Evolutionary conservation across 2,888 invertebrate species (phyloP).

Genomic region (Falcaria lacertinaria): DNA sequence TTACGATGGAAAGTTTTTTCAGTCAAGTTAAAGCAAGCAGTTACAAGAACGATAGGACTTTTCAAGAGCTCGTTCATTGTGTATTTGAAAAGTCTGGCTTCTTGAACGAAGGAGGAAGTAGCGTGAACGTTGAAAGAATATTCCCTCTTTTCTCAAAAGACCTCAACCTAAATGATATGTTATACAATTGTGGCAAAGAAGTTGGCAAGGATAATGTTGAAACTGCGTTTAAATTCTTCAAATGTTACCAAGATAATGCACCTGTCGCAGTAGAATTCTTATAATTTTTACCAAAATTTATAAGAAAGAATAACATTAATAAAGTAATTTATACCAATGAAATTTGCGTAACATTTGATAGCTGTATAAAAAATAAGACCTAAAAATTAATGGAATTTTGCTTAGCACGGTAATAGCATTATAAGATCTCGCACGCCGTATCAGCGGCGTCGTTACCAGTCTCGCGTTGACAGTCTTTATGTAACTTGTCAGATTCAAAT

Average conservation of each 20-base stretch:
- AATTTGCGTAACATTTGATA: too few relatives aligned
- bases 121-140: conserved; percentile 41
- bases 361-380: background rate
- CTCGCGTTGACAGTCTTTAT: conserved; percentile 58
- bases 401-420: conserved; percentile 61
- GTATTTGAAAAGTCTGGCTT: conserved; percentile 40
- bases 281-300: too few relatives aligned
- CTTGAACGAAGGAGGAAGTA: conserved; percentile 20
- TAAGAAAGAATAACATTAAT: too few relatives aligned
- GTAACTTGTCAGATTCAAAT: conserved; percentile 51
- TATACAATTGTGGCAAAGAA: conserved; percentile 25
- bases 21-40: background rate
- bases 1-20: background rate
- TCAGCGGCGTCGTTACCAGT: conserved; percentile 57
- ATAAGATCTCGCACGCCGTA: conserved; percentile 59
- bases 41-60: conserved; percentile 37
- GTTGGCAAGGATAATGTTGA: conserved; percentile 32
- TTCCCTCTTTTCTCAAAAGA: conserved; percentile 31
- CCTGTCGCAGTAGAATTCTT: background rate
- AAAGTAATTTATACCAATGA: too few relatives aligned
- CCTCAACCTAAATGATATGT: conserved; percentile 12
- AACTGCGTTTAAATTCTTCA: conserved; percentile 12
- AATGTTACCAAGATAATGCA: conserved; percentile 2
- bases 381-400: conserved; percentile 42
- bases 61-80: conserved; percentile 51